Conservation (phyloP, 2,888 invertebrate species). For the Tenthredo mesomela region DNA sequence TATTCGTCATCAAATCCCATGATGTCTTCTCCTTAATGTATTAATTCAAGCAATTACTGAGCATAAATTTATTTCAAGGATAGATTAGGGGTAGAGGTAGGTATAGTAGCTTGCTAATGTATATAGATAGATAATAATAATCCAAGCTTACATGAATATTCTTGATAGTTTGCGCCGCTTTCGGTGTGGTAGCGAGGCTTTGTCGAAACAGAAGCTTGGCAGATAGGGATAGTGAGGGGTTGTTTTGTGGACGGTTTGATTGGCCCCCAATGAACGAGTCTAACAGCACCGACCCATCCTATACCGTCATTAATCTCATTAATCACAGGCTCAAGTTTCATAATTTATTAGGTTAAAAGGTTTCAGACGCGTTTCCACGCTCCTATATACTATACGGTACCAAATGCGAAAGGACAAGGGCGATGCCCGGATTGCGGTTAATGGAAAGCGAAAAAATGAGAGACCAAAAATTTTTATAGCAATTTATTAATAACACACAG, state of each 20-base stretch:
- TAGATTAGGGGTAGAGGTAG: background rate
- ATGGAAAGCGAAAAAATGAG: background rate
- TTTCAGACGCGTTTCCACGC: conserved; percentile 34
- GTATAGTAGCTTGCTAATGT: background rate
- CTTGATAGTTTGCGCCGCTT: background rate
- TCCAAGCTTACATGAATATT: conserved; percentile 6
- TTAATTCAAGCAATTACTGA: background rate
- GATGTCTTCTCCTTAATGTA: too few species aligned
- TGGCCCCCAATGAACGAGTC: conserved; percentile 43
- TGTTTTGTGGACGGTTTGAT: conserved; percentile 41
- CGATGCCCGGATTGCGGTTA: conserved; percentile 13
- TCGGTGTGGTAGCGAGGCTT: conserved; percentile 17
- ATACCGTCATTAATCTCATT: conserved; percentile 43
- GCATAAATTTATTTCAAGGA: background rate
- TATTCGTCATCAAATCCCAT: background rate
- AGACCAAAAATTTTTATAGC: background rate
- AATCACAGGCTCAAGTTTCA: conserved; percentile 48
- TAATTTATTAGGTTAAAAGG: conserved; percentile 48
- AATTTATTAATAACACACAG: background rate
- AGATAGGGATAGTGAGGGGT: background rate
- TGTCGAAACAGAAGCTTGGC: background rate
- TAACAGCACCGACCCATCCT: conserved; percentile 21
- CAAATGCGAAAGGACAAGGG: conserved; percentile 28
- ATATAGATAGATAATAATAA: background rate
- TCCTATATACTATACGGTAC: background rate